Percentiles rank a stretch among this genome's conserved stretches.
Conservation (phyloP, 92 coral and sea anemone genomes). For the Chrysogorgia sp. region DNA sequence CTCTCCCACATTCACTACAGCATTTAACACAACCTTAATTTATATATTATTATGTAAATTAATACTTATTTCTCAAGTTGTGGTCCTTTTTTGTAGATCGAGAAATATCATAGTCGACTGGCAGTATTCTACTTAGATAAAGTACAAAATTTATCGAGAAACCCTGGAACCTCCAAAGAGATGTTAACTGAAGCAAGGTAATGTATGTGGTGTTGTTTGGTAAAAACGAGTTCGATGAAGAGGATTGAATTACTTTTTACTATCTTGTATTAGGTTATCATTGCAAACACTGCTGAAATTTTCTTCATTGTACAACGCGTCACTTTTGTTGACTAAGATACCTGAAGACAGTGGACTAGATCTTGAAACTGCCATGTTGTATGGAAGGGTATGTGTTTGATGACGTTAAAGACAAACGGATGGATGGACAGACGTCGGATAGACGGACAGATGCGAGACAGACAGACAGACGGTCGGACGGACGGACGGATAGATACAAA, state of each 20-base stretch:
- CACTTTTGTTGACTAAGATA: conserved; percentile 81
- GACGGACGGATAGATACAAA: too few relatives aligned
- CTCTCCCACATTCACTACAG: too few relatives aligned
- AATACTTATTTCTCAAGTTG: too few relatives aligned
- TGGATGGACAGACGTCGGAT: too few relatives aligned
- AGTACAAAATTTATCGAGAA: conserved; percentile 70
- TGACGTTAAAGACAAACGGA: neutral
- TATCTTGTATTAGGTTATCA: conserved; percentile 54
- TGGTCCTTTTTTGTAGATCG: conserved; percentile 76
- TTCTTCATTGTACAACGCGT: conserved; percentile 84
- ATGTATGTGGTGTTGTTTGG: neutral
- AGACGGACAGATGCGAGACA: too few relatives aligned
- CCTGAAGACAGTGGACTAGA: conserved; percentile 87
- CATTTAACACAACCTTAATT: too few relatives aligned
- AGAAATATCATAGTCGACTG: conserved; percentile 92
- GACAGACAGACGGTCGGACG: too few relatives aligned
- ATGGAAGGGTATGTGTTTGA: conserved; percentile 71
- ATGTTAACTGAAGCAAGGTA: conserved; percentile 74
- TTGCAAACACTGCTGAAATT: conserved; percentile 80
- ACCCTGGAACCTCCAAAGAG: conserved; percentile 76
- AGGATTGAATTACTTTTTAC: neutral
- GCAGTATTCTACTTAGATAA: conserved; percentile 82
- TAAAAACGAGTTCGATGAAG: neutral
- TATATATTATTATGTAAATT: too few relatives aligned
- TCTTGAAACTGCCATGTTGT: conserved; percentile 87